Conservation (phyloP, 2,888 invertebrate genomes). For the Pyralis farinalis region DNA sequence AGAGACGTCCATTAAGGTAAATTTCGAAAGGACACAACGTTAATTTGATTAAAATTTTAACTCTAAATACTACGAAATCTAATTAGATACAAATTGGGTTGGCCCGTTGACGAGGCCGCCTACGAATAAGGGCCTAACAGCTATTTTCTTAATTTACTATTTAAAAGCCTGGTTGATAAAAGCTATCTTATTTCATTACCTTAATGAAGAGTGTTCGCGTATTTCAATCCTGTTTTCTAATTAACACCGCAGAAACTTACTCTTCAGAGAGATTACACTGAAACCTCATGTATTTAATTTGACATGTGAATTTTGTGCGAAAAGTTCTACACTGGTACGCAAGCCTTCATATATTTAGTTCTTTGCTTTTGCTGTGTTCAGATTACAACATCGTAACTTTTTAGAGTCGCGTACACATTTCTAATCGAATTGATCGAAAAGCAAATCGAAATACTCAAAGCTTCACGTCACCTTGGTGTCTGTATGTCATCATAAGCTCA, state of each 20-base stretch:
- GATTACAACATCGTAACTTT: too few species aligned
- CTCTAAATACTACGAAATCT: constrained; percentile 25
- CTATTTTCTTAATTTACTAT: constrained; percentile 45
- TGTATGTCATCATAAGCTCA: too few species aligned
- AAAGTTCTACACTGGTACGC: too few species aligned
- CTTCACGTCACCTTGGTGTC: too few species aligned
- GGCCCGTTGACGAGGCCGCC: constrained; percentile 25
- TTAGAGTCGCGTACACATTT: too few species aligned
- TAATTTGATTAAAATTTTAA: constrained; percentile 16
- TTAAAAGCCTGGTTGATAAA: constrained; percentile 44
- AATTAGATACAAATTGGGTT: constrained; percentile 40
- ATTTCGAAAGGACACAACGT: constrained; percentile 9
- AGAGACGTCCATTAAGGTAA: constrained; percentile 1
- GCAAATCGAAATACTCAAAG: too few species aligned
- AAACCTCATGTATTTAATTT: constrained; percentile 12
- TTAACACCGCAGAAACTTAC: constrained; percentile 27
- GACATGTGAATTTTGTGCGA: background rate
- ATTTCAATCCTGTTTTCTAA: constrained; percentile 57
- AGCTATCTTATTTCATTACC: constrained; percentile 65
- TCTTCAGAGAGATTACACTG: constrained; percentile 10
- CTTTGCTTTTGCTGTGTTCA: too few species aligned
- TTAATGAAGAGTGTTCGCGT: constrained; percentile 55
- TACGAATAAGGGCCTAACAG: constrained; percentile 24
- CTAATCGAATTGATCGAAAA: too few species aligned
- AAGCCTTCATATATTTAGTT: too few species aligned